A percentile compares a stretch with the other conserved stretches of the same genome.
These are phyloP conservation scores for Camptogramma bilineatum DNA, from an alignment of 2,888 invertebrate genomes.

Conservation along the genomic window DNA sequence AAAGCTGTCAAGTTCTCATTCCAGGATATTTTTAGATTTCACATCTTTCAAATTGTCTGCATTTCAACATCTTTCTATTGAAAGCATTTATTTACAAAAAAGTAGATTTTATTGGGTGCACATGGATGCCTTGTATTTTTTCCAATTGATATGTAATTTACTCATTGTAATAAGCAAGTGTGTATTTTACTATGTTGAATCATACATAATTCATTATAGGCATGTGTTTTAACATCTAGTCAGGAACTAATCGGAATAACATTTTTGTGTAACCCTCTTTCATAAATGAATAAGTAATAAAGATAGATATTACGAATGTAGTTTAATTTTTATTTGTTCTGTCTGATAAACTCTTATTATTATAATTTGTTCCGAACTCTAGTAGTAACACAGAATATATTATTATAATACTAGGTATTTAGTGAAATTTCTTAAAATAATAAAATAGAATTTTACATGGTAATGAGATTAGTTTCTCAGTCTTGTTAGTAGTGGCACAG, in stretches of 20 bases:
- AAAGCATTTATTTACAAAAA: slow-evolving; percentile 17
- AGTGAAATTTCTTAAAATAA: neutral
- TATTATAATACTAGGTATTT: no score
- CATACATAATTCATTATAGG: slow-evolving; percentile 6
- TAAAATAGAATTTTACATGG: neutral
- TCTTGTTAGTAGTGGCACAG: neutral
- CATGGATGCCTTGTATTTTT: slow-evolving; percentile 8
- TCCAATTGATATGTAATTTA: slow-evolving; percentile 11
- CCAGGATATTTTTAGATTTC: neutral
- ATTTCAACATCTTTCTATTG: slow-evolving; percentile 8
- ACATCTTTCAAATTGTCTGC: neutral
- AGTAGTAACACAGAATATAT: neutral
- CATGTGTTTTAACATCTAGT: slow-evolving; percentile 56
- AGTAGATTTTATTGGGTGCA: neutral
- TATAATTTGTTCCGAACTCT: neutral
- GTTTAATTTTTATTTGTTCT: slow-evolving; percentile 14
- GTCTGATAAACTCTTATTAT: neutral
- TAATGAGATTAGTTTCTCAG: neutral
- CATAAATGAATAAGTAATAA: slow-evolving; percentile 53
- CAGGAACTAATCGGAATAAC: slow-evolving; percentile 50
- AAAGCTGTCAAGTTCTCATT: neutral
- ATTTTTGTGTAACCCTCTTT: slow-evolving; percentile 54
- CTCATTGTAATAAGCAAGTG: slow-evolving; percentile 19
- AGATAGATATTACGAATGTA: slow-evolving; percentile 37
- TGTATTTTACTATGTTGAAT: slow-evolving; percentile 15